Conservation (phyloP, 2,888 invertebrate species). For the Mythimna lalbum region DNA sequence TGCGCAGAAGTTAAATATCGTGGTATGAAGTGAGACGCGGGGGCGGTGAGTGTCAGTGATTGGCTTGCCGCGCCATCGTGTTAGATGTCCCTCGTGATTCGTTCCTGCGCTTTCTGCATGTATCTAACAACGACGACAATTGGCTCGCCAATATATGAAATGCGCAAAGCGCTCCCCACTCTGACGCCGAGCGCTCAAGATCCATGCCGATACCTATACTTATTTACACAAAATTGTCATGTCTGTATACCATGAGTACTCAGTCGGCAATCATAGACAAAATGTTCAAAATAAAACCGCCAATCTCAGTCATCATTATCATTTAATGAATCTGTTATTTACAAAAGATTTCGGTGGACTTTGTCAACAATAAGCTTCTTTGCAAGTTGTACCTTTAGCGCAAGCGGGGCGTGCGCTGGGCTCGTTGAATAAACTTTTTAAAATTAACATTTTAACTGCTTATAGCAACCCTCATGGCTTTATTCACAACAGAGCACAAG, state of each 20-base stretch:
- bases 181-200: no score
- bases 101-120: no score
- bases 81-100: no score
- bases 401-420: constrained; percentile 70
- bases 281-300: constrained; percentile 61
- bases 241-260: not conserved
- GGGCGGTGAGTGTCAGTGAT: no score
- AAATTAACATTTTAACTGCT: constrained; percentile 57
- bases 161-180: no score
- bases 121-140: no score
- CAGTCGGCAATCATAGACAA: not conserved
- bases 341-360: constrained; percentile 89
- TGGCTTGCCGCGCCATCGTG: no score
- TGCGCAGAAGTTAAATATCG: no score
- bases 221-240: constrained; percentile 6
- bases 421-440: constrained; percentile 32
- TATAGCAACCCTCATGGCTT: constrained; percentile 21
- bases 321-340: constrained; percentile 88
- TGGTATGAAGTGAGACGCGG: no score
- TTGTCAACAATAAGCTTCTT: constrained; percentile 79
- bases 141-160: no score
- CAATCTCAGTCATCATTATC: constrained; percentile 82
- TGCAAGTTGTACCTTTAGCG: constrained; percentile 64
- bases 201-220: no score
- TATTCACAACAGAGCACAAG: not conserved